A percentile compares a stretch with the other conserved stretches of the same genome.
Evolutionary conservation across 2,113 vertebrate species (phyloP).

Genomic region (Chloebia gouldiae): DNA sequence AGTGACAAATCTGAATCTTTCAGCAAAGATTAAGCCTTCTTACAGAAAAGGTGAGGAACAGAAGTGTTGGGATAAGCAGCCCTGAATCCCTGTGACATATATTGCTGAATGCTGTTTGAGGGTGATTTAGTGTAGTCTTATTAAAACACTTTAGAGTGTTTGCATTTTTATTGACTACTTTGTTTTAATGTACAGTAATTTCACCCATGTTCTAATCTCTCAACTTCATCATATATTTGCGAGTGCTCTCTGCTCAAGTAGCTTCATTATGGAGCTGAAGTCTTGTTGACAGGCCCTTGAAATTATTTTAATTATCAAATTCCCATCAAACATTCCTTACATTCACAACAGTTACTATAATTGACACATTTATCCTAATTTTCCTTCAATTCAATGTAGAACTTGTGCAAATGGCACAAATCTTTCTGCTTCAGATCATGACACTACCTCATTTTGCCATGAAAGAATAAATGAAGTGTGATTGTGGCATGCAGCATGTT

Average conservation of each 20-base stretch:
- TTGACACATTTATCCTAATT: background rate
- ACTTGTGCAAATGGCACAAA: background rate
- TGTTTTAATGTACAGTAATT: slow-evolving; percentile 41
- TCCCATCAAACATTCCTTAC: background rate
- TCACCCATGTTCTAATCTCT: background rate
- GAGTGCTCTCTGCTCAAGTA: slow-evolving; percentile 18
- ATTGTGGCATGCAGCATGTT: background rate
- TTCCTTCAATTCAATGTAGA: background rate
- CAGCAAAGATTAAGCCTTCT: background rate
- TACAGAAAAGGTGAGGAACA: background rate
- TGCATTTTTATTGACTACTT: slow-evolving; percentile 33
- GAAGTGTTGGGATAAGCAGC: background rate
- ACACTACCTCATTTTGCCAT: background rate
- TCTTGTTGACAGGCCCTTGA: slow-evolving; percentile 34
- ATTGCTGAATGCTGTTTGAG: background rate
- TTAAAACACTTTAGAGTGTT: background rate
- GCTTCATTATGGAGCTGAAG: background rate
- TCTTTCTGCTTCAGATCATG: background rate
- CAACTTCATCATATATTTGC: background rate
- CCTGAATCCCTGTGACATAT: background rate
- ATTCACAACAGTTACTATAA: slow-evolving; percentile 7
- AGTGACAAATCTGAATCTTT: background rate
- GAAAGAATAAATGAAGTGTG: background rate
- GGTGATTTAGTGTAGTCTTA: background rate
- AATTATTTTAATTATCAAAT: slow-evolving; percentile 63